phyloP scores from a whole-genome alignment of 2,888 invertebrate species.

The Didymodactylos carnosus region DNA sequence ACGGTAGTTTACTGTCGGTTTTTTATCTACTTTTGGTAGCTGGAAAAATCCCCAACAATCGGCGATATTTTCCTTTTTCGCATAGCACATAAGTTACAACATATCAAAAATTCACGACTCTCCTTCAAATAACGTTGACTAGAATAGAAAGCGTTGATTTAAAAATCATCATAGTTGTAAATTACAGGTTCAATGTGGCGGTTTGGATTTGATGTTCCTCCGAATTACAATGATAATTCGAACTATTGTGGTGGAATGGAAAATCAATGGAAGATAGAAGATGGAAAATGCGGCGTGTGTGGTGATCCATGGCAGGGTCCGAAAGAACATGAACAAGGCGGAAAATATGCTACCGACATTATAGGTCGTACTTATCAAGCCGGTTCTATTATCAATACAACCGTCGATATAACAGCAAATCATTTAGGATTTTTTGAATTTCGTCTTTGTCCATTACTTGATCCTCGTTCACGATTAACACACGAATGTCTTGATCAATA shows the following conservation, averaged over 20 bases:
- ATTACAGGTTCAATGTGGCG: conserved; percentile 53
- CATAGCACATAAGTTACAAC: too few relatives aligned
- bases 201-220: conserved; percentile 74
- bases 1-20: too few relatives aligned
- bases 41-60: too few relatives aligned
- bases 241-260: conserved; percentile 62
- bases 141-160: conserved; percentile 43
- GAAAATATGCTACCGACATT: conserved; percentile 26
- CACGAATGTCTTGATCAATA: conserved; percentile 5
- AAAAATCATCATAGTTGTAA: neutral
- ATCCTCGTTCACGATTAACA: conserved; percentile 18
- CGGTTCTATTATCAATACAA: conserved; percentile 26
- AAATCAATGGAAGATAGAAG: conserved; percentile 1
- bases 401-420: conserved; percentile 30
- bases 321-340: conserved; percentile 26
- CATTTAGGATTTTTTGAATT: conserved; percentile 32
- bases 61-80: too few relatives aligned
- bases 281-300: conserved; percentile 66
- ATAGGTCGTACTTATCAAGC: conserved; percentile 24
- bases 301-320: conserved; percentile 51
- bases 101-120: too few relatives aligned
- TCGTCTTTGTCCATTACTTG: conserved; percentile 26
- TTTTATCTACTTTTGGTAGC: too few relatives aligned
- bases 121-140: too few relatives aligned
- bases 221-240: conserved; percentile 81